Evolutionary conservation across 2,113 vertebrate genomes (phyloP).

Genomic region (Morone saxatilis): DNA sequence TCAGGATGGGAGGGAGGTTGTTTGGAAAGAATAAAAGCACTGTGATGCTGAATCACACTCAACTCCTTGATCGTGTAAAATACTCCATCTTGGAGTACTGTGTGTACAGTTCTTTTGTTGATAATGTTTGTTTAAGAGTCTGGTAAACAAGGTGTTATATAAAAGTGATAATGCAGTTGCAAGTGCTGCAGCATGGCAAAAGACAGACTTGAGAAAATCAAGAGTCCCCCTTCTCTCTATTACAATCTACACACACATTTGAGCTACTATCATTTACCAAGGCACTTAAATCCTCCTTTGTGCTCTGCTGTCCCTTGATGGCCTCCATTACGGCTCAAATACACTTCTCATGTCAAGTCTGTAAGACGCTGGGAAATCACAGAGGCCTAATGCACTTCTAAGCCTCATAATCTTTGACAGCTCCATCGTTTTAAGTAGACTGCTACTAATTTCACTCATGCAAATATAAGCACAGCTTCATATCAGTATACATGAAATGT

Average conservation of each 20-base stretch:
- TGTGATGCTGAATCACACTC: constrained; percentile 26
- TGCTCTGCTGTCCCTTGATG: constrained; percentile 49
- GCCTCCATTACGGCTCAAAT: constrained; percentile 64
- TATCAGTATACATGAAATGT: not conserved
- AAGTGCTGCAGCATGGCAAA: not conserved
- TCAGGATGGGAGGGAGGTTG: constrained; percentile 28
- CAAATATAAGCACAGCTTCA: not conserved
- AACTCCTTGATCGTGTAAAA: constrained; percentile 13
- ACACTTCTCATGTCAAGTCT: constrained; percentile 60
- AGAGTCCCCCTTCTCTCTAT: constrained; percentile 13
- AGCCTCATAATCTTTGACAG: constrained; percentile 61
- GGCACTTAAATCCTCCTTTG: constrained; percentile 38
- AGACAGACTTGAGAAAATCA: constrained; percentile 10
- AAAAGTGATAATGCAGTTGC: constrained; percentile 3
- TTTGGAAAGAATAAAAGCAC: constrained; percentile 34
- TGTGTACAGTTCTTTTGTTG: not conserved
- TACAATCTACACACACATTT: constrained; percentile 26
- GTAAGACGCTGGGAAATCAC: constrained; percentile 58
- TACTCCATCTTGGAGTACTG: not conserved
- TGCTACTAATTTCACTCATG: constrained; percentile 41
- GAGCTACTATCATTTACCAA: constrained; percentile 20
- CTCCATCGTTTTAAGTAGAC: constrained; percentile 59
- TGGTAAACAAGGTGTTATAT: not conserved
- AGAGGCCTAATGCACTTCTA: constrained; percentile 53
- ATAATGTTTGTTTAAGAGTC: not conserved